These are phyloP conservation scores for Medauroidea extradentata DNA, from an alignment of 1,140 invertebrate genomes.

Conservation along the genomic window DNA sequence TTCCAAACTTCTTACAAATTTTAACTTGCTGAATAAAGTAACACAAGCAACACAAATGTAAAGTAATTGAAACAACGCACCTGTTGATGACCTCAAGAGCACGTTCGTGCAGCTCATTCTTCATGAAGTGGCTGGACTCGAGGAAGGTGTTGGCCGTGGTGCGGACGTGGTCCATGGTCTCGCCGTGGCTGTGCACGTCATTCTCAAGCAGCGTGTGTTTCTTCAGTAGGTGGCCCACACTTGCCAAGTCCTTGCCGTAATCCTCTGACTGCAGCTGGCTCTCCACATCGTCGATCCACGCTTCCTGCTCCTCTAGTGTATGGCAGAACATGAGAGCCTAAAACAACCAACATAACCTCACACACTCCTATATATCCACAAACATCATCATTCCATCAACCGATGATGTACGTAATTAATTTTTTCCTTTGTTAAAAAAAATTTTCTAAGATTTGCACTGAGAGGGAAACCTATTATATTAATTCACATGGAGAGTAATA, in stretches of 20 bases:
- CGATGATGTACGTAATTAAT: too few relatives aligned
- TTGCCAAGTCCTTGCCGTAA: conserved; percentile 77
- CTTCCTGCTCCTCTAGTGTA: conserved; percentile 82
- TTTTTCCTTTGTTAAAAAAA: conserved; percentile 26
- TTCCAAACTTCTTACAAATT: too few relatives aligned
- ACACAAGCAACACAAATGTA: too few relatives aligned
- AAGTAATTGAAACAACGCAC: too few relatives aligned
- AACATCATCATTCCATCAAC: too few relatives aligned
- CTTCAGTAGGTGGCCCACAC: conserved; percentile 78
- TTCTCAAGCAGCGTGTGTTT: conserved; percentile 79
- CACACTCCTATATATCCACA: too few relatives aligned
- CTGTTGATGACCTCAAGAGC: conserved; percentile 63
- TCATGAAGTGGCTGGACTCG: conserved; percentile 76
- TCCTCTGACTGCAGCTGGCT: conserved; percentile 74
- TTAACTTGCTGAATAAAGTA: too few relatives aligned
- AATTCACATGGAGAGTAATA: too few relatives aligned
- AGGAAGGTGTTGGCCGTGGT: conserved; percentile 70
- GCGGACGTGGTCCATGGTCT: conserved; percentile 71
- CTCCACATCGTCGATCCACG: conserved; percentile 88
- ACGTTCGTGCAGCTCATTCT: conserved; percentile 72
- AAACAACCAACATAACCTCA: conserved; percentile 21
- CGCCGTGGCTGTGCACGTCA: conserved; percentile 72
- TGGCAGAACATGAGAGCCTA: conserved; percentile 78
- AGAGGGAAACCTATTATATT: too few relatives aligned
- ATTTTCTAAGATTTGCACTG: conserved; percentile 18